phyloP scores from a whole-genome alignment of 2,113 vertebrate species.

The Pomatostomus ruficeps region DNA sequence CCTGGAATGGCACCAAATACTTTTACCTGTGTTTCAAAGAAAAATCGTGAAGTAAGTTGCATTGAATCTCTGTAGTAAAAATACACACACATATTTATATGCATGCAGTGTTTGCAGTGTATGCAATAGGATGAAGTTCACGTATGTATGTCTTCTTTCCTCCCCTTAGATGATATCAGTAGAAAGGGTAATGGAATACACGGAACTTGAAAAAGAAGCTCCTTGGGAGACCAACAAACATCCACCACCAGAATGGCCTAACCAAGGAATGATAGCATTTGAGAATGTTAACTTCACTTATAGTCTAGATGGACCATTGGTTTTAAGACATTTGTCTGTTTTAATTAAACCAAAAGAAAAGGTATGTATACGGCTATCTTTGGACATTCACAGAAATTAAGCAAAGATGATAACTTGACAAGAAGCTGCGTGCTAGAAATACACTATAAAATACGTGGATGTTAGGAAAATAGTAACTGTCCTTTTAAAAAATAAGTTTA shows the following conservation, averaged over 20 bases:
- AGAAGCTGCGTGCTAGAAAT: background rate
- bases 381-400: background rate
- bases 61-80: background rate
- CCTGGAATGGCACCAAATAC: background rate
- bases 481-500: background rate
- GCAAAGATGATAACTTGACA: background rate
- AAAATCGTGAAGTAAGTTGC: background rate
- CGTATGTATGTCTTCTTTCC: background rate
- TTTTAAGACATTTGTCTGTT: slow-evolving; percentile 85
- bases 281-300: slow-evolving; percentile 90
- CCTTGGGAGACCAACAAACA: slow-evolving; percentile 83
- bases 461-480: background rate
- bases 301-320: slow-evolving; percentile 79
- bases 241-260: slow-evolving; percentile 85
- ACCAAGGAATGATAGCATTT: slow-evolving; percentile 82
- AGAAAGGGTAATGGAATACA: slow-evolving; percentile 91
- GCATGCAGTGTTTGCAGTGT: background rate
- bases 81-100: background rate
- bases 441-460: background rate
- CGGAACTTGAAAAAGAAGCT: slow-evolving; percentile 90
- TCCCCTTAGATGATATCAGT: slow-evolving; percentile 90
- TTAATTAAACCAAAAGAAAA: slow-evolving; percentile 87
- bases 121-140: background rate
- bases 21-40: background rate
- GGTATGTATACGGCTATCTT: slow-evolving; percentile 64